Conservation (phyloP, 2,113 vertebrate genomes). For the Gobio gobio region DNA sequence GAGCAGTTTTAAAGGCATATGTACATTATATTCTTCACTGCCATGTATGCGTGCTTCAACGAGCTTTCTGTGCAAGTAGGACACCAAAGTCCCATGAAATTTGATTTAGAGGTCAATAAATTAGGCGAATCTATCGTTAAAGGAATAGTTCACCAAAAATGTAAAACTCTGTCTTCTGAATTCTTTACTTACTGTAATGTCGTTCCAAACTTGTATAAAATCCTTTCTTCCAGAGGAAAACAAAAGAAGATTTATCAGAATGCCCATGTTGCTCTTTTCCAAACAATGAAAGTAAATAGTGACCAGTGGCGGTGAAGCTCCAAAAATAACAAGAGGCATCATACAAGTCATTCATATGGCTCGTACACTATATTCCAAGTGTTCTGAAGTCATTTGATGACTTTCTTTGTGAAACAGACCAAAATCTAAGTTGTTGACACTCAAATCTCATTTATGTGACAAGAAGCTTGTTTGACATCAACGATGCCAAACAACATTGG, state of each 20-base stretch:
- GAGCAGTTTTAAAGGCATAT: conserved; percentile 40
- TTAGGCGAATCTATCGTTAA: conserved; percentile 24
- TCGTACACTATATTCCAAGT: neutral
- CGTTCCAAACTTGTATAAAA: neutral
- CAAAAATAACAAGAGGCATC: neutral
- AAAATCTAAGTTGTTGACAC: neutral
- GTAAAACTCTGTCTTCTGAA: neutral
- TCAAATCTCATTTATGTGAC: neutral
- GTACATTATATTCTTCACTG: conserved; percentile 25
- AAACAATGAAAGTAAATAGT: neutral
- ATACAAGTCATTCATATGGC: neutral
- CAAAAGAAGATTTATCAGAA: neutral
- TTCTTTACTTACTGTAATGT: neutral
- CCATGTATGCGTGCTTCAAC: neutral
- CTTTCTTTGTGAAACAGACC: neutral
- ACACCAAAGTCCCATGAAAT: conserved; percentile 28
- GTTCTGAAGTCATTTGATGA: neutral
- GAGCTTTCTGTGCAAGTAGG: conserved; percentile 1
- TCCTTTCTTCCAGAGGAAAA: neutral
- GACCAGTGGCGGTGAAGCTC: neutral
- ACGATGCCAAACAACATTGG: neutral
- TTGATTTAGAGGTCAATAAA: conserved; percentile 38
- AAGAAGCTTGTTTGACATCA: neutral
- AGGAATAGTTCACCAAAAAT: conserved; percentile 2
- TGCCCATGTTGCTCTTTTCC: neutral